Evolutionary conservation across 1,140 invertebrate species (phyloP), one percentile per base, ranked within the genome.

Genomic region (Bombus waltoni): DNA sequence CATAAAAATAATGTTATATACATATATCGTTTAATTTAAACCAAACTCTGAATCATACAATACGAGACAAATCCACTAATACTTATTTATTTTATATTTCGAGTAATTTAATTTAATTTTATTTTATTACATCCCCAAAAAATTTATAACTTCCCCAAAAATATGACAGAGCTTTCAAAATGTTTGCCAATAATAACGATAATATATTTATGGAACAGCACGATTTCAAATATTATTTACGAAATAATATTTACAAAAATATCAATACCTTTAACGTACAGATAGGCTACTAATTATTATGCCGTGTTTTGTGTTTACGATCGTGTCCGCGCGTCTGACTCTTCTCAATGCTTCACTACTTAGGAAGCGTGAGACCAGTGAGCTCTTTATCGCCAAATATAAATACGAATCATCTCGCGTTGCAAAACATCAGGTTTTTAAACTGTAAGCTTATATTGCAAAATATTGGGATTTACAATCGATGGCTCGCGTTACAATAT

Each of bases 241-340:
- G 5, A 38, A 22, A 35, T 38, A 10, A 8, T 38, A 22, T 38
- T 68, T 35, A 68, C 9, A 22, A 11, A 38, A 25, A 38, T 2
- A 11, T 22, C 22, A 10, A 11, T 38, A 28, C 10, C 1, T 38
- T 1, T 10, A 22, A 53, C 6, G 47, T 11, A 4, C 0, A 22
- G 15, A 47, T 35, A 25, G 47, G 11, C 9, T 9, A 80, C 28
- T 38, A 3, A 35, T 35, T 28, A n/a, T 72, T 8, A n/a, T 35
- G 18, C 40, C 10, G 40, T 22, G 28, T 13, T 18, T 40, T 18
- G 13, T 62, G 53, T 62, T 62, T 73, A 44, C 22, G 10, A 62
- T 82, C n/a, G 62, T 32, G 71, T 66, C 73, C n/a, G 42, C 38
- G 35, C 10, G 65, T 71, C 83, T 70, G 82, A 77, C 72, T 44